A percentile compares a stretch with the other conserved stretches of the same genome.
Evolutionary conservation across 2,113 vertebrate species (phyloP).

Genomic region (Pristiophorus japonicus): DNA sequence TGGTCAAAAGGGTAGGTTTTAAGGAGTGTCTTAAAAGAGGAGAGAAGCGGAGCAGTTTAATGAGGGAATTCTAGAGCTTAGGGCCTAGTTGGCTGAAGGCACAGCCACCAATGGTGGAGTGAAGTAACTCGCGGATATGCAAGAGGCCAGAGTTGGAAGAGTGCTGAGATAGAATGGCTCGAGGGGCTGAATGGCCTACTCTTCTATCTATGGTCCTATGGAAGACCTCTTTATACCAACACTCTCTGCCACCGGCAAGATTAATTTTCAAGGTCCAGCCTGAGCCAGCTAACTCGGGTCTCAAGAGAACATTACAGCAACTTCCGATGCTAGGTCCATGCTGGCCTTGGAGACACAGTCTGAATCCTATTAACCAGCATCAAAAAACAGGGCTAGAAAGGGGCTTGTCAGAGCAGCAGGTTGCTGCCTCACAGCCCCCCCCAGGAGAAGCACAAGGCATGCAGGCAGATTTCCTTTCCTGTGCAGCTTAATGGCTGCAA

Average conservation of each 20-base stretch:
- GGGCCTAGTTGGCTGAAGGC: background rate
- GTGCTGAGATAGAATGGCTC: background rate
- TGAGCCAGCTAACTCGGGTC: background rate
- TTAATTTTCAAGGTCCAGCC: background rate
- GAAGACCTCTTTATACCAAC: background rate
- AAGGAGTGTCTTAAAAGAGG: background rate
- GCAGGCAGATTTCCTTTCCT: background rate
- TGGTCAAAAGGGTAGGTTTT: background rate
- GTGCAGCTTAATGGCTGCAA: background rate
- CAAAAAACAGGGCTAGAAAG: background rate
- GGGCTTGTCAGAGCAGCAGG: background rate
- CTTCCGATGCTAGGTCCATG: background rate
- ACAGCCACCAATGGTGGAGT: background rate
- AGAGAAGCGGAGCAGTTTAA: background rate
- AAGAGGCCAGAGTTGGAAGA: background rate
- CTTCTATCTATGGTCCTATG: background rate
- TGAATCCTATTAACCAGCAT: background rate
- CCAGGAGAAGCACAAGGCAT: background rate
- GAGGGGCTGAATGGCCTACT: background rate
- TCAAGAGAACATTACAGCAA: background rate
- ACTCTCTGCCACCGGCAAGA: background rate
- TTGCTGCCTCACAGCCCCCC: too few relatives aligned
- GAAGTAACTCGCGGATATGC: background rate
- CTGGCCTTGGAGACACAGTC: background rate
- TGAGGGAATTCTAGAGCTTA: background rate